Evolutionary conservation across 2,113 vertebrate species (phyloP), one percentile per base, ranked within the genome.

Genomic region (Rynchops niger): DNA sequence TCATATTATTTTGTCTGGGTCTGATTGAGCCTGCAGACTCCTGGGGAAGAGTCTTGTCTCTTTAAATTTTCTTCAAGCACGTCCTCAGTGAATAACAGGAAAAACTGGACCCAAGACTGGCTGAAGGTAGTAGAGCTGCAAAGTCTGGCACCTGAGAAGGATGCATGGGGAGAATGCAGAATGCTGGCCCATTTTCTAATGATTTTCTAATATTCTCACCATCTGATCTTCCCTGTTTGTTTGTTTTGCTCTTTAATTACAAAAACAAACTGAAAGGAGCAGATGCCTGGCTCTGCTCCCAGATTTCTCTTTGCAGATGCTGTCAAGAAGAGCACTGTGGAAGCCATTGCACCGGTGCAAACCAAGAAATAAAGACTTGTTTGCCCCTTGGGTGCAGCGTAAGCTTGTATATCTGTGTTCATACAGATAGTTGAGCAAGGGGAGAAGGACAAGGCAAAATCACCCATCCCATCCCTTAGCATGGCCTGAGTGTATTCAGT

Each of bases 241-340:
- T 97, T 96, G 53, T 61, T 89, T 94, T 20, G 29, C 45, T 90
- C 53, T 69, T 72, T 82, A 93, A 90, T 94, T 94, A 73, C n/a
- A 78, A 91, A 94, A 95, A 36, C 82, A 96, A 95, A 92, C 50
- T 29, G 53, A 81, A 93, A 62, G 19, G 15, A 95, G 45, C 93
- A 93, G 74, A 85, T 76, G 74, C 82, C 85, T 95, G 93, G 87
- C 66, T 72, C 82, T 66, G 42, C 74, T 97, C 85, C 90, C 88
- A 94, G 94, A 71, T 73, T 86, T 87, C 85, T 91, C 53, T 86
- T 84, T 69, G 79, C 78, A 96, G 92, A 90, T 93, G 79, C 74
- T 77, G n/a, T 91, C 66, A 86, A 50, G 79, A 82, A 32, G 36
- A 93, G 71, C 22, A 9, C 30, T 10, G 32, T 1, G 4, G 62